Conservation (phyloP, 2,113 vertebrate genomes). For the Osmerus eperlanus region DNA sequence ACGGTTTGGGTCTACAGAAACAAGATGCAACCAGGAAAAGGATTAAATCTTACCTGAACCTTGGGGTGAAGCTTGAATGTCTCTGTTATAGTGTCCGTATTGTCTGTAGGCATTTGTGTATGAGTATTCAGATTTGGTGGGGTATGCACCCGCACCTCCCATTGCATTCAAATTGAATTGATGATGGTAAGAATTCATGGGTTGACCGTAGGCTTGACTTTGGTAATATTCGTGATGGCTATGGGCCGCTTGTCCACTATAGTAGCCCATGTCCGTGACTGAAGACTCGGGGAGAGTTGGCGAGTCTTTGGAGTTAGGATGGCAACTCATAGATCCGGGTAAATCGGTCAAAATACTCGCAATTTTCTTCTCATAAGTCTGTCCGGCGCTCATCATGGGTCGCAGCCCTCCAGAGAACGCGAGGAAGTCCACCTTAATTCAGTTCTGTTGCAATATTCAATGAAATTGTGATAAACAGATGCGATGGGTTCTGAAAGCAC, state of each 20-base stretch:
- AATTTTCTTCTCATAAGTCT: conserved; percentile 93
- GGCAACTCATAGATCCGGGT: conserved; percentile 91
- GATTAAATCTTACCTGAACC: conserved; percentile 77
- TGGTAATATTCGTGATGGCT: conserved; percentile 90
- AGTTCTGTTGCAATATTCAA: conserved; percentile 11
- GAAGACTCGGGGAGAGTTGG: conserved; percentile 94
- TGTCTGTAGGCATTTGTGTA: conserved; percentile 89
- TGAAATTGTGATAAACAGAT: conserved; percentile 8
- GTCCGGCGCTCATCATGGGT: conserved; percentile 83
- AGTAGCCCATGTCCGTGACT: conserved; percentile 95
- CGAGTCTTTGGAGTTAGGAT: conserved; percentile 93
- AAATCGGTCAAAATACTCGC: conserved; percentile 91
- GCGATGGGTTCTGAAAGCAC: conserved; percentile 37
- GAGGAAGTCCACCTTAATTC: conserved; percentile 46
- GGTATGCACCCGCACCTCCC: conserved; percentile 80
- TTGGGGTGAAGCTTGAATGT: conserved; percentile 85
- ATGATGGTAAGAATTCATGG: conserved; percentile 85
- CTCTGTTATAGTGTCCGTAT: conserved; percentile 88
- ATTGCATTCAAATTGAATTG: conserved; percentile 92
- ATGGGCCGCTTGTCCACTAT: conserved; percentile 77
- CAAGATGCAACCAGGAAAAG: too few relatives aligned
- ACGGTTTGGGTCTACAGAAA: too few relatives aligned
- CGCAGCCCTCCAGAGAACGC: conserved; percentile 38
- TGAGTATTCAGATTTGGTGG: conserved; percentile 90
- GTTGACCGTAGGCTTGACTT: conserved; percentile 80